These are phyloP conservation scores for Agriopis leucophaearia DNA, from an alignment of 2,888 invertebrate species.

Conservation along the genomic window DNA sequence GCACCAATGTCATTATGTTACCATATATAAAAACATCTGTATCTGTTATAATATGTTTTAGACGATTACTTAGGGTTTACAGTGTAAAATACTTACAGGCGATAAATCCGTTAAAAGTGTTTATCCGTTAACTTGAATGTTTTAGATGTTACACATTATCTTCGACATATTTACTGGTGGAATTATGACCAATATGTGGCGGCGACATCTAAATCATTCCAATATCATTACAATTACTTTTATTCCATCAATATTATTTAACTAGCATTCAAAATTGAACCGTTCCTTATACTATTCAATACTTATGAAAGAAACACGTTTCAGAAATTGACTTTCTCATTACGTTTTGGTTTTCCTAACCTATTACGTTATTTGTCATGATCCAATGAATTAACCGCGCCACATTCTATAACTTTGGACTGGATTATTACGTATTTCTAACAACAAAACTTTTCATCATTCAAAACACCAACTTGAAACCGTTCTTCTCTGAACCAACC, in stretches of 20 bases:
- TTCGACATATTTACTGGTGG: too few relatives aligned
- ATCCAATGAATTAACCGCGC: conserved; percentile 20
- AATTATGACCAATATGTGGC: not conserved
- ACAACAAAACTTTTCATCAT: conserved; percentile 34
- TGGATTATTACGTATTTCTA: conserved; percentile 32
- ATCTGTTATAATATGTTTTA: not conserved
- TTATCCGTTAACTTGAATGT: too few relatives aligned
- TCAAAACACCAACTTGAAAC: conserved; percentile 44
- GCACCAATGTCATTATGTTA: not conserved
- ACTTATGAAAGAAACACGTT: conserved; percentile 24
- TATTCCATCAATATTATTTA: conserved; percentile 37
- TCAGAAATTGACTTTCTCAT: conserved; percentile 40
- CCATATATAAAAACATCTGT: not conserved
- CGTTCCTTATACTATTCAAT: conserved; percentile 25
- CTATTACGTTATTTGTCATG: conserved; percentile 38
- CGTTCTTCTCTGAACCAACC: conserved; percentile 43
- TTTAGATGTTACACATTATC: too few relatives aligned
- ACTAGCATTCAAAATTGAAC: conserved; percentile 35
- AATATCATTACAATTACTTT: conserved; percentile 23
- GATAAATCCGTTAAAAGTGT: too few relatives aligned
- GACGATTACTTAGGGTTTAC: too few relatives aligned
- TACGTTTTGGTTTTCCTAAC: conserved; percentile 25
- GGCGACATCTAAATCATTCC: conserved; percentile 10
- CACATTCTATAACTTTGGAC: conserved; percentile 27
- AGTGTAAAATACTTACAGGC: too few relatives aligned